Evolutionary conservation across 1,140 invertebrate species (phyloP).

Genomic region (Bactericera cockerelli): DNA sequence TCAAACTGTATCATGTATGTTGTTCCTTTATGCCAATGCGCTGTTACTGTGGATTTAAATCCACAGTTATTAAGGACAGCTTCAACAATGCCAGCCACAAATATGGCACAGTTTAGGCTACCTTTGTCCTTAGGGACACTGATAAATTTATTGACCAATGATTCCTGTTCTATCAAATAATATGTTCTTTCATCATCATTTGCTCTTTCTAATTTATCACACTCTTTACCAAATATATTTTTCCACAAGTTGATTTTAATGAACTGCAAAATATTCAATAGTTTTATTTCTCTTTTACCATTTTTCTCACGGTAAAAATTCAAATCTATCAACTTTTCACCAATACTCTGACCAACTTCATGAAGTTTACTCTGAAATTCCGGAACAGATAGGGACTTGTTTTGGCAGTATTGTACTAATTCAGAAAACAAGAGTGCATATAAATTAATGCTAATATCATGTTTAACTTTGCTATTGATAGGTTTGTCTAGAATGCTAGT

Average conservation of each 20-base stretch:
- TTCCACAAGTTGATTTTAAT: constrained; percentile 96
- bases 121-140: constrained; percentile 97
- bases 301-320: constrained; percentile 84
- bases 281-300: constrained; percentile 88
- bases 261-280: constrained; percentile 88
- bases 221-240: constrained; percentile 91
- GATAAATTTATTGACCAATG: constrained; percentile 91
- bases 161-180: constrained; percentile 97
- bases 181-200: constrained; percentile 96
- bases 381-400: constrained; percentile 82
- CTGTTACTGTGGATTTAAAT: constrained; percentile 91
- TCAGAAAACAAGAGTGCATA: constrained; percentile 95
- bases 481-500: constrained; percentile 82
- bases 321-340: constrained; percentile 80
- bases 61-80: constrained; percentile 85
- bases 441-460: constrained; percentile 79
- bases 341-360: constrained; percentile 88
- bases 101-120: constrained; percentile 93
- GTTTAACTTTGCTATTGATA: constrained; percentile 72
- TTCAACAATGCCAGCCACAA: constrained; percentile 95
- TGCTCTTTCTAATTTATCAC: constrained; percentile 94
- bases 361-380: constrained; percentile 87
- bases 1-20: constrained; percentile 99
- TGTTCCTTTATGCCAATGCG: constrained; percentile 98
- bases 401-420: constrained; percentile 96